Evolutionary conservation across 1,140 invertebrate genomes (phyloP), one percentile per base, ranked within the genome.

Genomic region (Papilio dardanus): DNA sequence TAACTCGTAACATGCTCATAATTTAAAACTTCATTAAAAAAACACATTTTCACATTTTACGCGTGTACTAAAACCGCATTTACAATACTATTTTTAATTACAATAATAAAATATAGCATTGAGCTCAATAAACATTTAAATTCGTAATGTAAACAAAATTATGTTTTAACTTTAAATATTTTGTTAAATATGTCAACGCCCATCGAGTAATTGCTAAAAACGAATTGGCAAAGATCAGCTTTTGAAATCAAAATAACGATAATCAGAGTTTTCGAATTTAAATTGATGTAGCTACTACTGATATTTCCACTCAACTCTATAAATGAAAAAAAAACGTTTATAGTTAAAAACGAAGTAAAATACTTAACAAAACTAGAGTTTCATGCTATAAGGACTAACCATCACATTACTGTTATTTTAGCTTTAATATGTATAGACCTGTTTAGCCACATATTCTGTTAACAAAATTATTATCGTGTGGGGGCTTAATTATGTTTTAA

Each of bases 1-100:
- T 85, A 81, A 84, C 62, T 83, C 79, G 79, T 21, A 73, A 19
- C 69, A 74, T 74, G 66, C 65, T 66, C 74, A 46, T 77, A 73
- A 74, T 75, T 75, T 62, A 58, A 78, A 54, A 75, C 69, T 68
- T 75, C 67, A 77, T 77, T 77, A 62, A 71, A 76, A 76, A 71
- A 71, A 71, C 46, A 40, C 50, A 65, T 71, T 28, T 28, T 7
- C 42, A 1, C 16, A 46, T 62, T 62, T 62, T 30, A 62, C 24
- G 54, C 12, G 24, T 62, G 24, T 28, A 62, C 21, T 14, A 28
- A 24, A 24, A 54, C 19, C 50, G 19, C 50, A 54, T 24, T 24
- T 24, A 54, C 19, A 54, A 54, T 24, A 54, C 19, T 54, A 24
- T 54, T 54, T 54, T 54, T 54, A 54, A 24, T 54, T 21, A 54